Evolutionary conservation across 1,140 invertebrate species (phyloP).

Genomic region (Macrobrachium nipponense): DNA sequence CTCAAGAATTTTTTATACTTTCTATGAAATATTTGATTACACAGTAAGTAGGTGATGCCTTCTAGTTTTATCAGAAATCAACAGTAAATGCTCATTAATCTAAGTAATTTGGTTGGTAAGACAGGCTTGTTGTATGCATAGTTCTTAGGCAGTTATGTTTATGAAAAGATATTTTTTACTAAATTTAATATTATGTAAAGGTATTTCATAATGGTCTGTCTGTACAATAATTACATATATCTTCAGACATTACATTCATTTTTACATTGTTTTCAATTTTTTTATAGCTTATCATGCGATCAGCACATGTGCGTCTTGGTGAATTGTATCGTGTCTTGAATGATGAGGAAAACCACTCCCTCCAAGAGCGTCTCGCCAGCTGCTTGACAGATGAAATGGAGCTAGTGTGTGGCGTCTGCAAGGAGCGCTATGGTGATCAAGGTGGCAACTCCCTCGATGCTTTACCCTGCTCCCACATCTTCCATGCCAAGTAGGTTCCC

Average conservation of each 20-base stretch:
- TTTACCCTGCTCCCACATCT: conserved; percentile 84
- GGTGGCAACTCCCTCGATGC: conserved; percentile 79
- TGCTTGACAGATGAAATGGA: conserved; percentile 80
- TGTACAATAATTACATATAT: conserved; percentile 23
- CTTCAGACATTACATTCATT: conserved; percentile 27
- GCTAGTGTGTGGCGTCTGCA: conserved; percentile 81
- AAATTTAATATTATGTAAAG: too few species aligned
- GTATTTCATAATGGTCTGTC: background rate
- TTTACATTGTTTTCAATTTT: background rate
- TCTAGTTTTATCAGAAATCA: too few species aligned
- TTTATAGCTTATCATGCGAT: conserved; percentile 79
- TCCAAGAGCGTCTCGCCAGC: conserved; percentile 79
- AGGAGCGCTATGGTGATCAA: conserved; percentile 80
- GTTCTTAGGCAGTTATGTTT: too few species aligned
- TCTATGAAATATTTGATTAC: too few species aligned
- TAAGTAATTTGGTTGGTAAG: too few species aligned
- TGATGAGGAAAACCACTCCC: conserved; percentile 81
- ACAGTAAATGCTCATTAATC: too few species aligned
- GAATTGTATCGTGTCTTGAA: conserved; percentile 83
- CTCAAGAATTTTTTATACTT: too few species aligned
- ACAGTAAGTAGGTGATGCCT: too few species aligned
- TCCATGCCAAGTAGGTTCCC: conserved; percentile 80
- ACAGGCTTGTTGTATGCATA: too few species aligned
- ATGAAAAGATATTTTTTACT: too few species aligned
- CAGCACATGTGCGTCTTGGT: conserved; percentile 80